Base-by-base conservation (phyloP, 2,797 vertebrate species). In the Amphiprion clarkii region DNA sequence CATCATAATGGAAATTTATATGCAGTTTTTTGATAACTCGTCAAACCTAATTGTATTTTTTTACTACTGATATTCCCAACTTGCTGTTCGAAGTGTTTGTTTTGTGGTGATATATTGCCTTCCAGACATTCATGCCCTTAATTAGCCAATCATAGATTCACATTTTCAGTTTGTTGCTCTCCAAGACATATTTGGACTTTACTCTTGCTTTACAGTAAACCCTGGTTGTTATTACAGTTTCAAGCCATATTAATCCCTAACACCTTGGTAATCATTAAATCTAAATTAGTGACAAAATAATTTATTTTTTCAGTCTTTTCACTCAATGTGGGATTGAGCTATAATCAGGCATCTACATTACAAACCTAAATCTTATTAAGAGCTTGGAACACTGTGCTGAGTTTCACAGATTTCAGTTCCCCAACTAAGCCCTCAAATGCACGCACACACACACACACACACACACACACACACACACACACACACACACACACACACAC, bases 271-370 rank as follows among this genome's bases (percentile, higher is more conserved):
- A 89, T 90, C 78, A 75, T 76, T 61, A 84, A 74, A 81, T 73
- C 59, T 70, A 85, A 83, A 87, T 87, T 75, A 77, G 75, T 52
- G 80, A 78, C 54, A 70, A 64, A 69, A 83, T 75, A 77, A 55
- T 82, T 51, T 78, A 66, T 82, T 48, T 39, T 74, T 80, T 44
- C 52, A 51, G n/a, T 51, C 57, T 48, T 74, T 84, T 80, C 53
- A 77, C 72, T 58, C 59, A 52, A 65, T 62, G 46, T 76, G 52
- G 80, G 74, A 87, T 85, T 88, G 74, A 70, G 72, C 76, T 80
- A 79, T 90, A 90, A 92, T 92, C 78, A 86, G 68, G 74, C 65
- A 85, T 91, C 85, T 90, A 83, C 67, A 84, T 87, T 92, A 91
- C 88, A 90, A 82, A 77, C 42, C 62, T 63, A 79, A 91, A 87